Conservation (phyloP, 2,797 vertebrate species). For the Muraenolepis orangiensis region DNA sequence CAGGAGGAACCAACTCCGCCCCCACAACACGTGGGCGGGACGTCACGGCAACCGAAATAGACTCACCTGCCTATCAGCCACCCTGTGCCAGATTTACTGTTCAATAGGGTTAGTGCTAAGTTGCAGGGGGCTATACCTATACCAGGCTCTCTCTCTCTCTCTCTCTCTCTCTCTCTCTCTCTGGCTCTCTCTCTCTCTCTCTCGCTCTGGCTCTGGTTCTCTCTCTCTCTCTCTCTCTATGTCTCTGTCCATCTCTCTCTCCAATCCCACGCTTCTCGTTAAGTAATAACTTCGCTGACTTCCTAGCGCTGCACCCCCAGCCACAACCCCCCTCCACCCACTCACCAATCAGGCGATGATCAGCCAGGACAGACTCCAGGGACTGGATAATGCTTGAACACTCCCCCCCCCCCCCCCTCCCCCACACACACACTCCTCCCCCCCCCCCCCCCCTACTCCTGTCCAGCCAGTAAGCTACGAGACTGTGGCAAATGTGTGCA, state of each 20-base stretch:
- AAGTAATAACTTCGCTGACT: conserved; percentile 30
- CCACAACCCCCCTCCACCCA: too few relatives aligned
- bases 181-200: conserved; percentile 22
- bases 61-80: conserved; percentile 17
- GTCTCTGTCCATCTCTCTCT: conserved; percentile 18
- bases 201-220: conserved; percentile 9
- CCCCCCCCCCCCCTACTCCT: conserved; percentile 37
- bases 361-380: conserved; percentile 58
- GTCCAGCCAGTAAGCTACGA: conserved; percentile 71
- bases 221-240: conserved; percentile 11
- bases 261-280: conserved; percentile 35
- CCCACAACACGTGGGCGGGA: conserved; percentile 28
- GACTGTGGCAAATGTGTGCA: conserved; percentile 36
- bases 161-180: conserved; percentile 11
- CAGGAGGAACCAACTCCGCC: neutral
- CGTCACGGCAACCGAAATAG: conserved; percentile 31
- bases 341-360: conserved; percentile 58
- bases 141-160: conserved; percentile 17
- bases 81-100: conserved; percentile 37
- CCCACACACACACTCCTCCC: neutral
- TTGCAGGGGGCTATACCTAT: conserved; percentile 26
- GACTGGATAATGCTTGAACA: conserved; percentile 68
- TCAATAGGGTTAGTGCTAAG: conserved; percentile 39
- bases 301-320: conserved; percentile 48
- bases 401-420: conserved; percentile 19